Percentiles rank a stretch among this genome's conserved stretches.
These are phyloP conservation scores for Drosophila nigricruria DNA, from an alignment of 2,888 invertebrate genomes.

Conservation along the genomic window DNA sequence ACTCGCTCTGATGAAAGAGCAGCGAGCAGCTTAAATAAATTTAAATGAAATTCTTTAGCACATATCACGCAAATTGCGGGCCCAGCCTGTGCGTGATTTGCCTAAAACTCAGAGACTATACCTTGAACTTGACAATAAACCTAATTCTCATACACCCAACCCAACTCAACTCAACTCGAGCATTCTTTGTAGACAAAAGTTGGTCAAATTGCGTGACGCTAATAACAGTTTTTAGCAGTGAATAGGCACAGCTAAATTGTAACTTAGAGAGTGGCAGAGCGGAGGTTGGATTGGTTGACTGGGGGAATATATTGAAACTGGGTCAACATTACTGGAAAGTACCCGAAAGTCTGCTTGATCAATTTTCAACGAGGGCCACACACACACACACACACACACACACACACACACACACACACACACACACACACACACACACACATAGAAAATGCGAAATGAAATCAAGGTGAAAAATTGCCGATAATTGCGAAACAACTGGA, in stretches of 20 bases:
- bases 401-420: conserved; percentile 19
- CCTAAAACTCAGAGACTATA: neutral
- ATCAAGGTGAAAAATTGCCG: conserved; percentile 62
- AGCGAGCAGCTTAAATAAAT: neutral
- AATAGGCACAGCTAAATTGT: conserved; percentile 30
- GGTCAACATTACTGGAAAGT: conserved; percentile 50
- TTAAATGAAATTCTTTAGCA: conserved; percentile 2
- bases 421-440: neutral
- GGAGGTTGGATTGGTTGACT: too few relatives aligned
- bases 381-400: conserved; percentile 18
- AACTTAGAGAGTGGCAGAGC: neutral
- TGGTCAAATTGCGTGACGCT: conserved; percentile 52
- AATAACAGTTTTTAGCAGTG: conserved; percentile 40
- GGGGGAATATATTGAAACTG: conserved; percentile 31
- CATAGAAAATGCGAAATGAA: conserved; percentile 46
- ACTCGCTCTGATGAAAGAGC: neutral
- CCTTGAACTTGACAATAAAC: conserved; percentile 56
- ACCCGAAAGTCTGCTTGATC: conserved; percentile 40
- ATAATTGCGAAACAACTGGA: conserved; percentile 70
- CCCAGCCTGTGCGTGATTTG: conserved; percentile 8
- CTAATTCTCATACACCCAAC: conserved; percentile 2
- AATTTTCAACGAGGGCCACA: conserved; percentile 53
- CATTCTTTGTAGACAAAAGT: conserved; percentile 19
- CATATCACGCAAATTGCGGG: conserved; percentile 1
- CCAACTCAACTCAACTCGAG: neutral